Base-by-base conservation (phyloP, 37 sponge, comb jelly and placozoan species). In the Aphrocallistes beatrix region DNA sequence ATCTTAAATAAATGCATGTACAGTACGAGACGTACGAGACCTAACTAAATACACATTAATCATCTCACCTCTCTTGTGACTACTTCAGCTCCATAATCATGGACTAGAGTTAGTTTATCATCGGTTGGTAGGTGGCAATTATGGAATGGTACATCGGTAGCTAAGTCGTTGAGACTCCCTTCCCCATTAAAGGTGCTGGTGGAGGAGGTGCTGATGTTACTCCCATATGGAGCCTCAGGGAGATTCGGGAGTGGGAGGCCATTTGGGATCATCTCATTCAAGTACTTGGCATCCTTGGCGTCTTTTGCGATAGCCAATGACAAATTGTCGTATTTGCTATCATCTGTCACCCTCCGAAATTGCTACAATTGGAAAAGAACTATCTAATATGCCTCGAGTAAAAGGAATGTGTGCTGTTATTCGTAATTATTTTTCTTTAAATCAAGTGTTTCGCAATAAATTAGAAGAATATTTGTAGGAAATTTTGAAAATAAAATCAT, bases 291-390 rank as follows among this genome's bases (percentile, higher is more conserved):
- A 13, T 60, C 75, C 34, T 60, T 60, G n/a, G 28, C 28, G 34
- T 60, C 75, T 13, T 60, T 60, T 13, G 75, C 75, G 8, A 60
- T 60, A 32, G 75, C 25, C 75, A 60, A 25, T 60, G 75, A 8
- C 8, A 60, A 30, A 28, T 21, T 60, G 21, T 60, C 75, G 34
- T 30, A 60, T n/a, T n/a, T n/a, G n/a, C n/a, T 60, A 30, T 60
- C 75, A 60, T 60, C 75, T 60, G 75, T 60, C 17, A 60, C 75
- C 75, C n/a, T 60, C 75, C n/a, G 10, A 13, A 60, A 60, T 60
- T 25, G 21, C 75, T 60, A 60, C 25, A 60, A 3, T 25, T 60
- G 3, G 21, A 60, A 60, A 30, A 42, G 45, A 16, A 42, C 13
- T n/a, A n/a, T n/a, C n/a, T n/a, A n/a, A n/a, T n/a, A n/a, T n/a